phyloP scores from a whole-genome alignment of 23 tunicate species.

The Oikopleura albicans region DNA sequence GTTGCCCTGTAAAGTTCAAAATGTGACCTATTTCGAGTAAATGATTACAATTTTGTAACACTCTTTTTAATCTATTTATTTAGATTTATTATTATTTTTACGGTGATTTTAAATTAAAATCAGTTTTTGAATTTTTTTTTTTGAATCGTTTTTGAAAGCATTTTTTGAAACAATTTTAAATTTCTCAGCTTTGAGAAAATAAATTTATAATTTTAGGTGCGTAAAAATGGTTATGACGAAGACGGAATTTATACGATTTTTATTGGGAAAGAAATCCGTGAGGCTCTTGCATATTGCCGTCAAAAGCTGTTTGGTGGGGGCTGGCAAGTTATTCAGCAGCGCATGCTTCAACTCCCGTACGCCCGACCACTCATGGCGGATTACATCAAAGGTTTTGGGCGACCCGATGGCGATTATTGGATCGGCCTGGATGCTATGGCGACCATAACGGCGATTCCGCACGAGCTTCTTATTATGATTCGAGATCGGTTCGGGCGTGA shows the following conservation, averaged over 20 bases:
- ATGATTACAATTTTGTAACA: too few species aligned
- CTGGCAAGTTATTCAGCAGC: conserved; percentile 19
- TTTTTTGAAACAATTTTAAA: too few species aligned
- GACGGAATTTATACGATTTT: conserved; percentile 1
- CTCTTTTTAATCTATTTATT: too few species aligned
- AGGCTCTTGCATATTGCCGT: background rate
- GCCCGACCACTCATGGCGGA: background rate
- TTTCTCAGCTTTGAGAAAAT: too few species aligned
- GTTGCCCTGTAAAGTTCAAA: too few species aligned
- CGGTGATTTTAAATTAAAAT: too few species aligned
- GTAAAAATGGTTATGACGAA: background rate
- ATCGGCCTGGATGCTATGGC: conserved; percentile 1
- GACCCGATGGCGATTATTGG: conserved; percentile 4
- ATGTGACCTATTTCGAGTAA: too few species aligned
- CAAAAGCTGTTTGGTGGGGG: background rate
- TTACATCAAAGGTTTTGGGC: background rate
- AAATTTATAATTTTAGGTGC: too few species aligned
- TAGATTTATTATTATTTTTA: too few species aligned
- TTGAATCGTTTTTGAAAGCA: too few species aligned
- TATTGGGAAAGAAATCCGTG: background rate
- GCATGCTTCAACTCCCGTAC: background rate
- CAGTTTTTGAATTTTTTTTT: too few species aligned
- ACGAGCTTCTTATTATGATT: background rate
- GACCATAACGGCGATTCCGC: background rate
- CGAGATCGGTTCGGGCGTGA: background rate